Conservation (phyloP, 2,113 vertebrate species). For the Synodontis membranacea region DNA sequence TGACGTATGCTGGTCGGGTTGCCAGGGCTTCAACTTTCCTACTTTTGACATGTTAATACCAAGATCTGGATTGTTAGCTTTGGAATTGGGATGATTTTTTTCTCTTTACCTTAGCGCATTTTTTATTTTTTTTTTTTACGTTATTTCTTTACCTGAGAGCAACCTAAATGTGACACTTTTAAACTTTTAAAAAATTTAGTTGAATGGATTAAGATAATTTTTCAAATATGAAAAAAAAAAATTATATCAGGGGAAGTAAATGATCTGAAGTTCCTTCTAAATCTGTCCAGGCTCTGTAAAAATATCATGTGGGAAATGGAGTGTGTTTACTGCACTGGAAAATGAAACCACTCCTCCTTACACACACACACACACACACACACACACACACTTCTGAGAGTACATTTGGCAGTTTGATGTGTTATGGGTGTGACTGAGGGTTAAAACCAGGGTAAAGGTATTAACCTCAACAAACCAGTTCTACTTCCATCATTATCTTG, state of each 20-base stretch:
- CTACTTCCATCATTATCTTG: not conserved
- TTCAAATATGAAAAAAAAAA: too few species aligned
- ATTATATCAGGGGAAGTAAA: too few species aligned
- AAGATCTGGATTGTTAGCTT: not conserved
- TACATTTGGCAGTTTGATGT: not conserved
- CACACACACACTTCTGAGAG: not conserved
- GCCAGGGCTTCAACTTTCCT: not conserved
- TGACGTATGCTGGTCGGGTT: not conserved
- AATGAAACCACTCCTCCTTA: not conserved
- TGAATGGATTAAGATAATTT: too few species aligned
- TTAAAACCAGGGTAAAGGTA: slow-evolving; percentile 34
- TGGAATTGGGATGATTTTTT: not conserved
- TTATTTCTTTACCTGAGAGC: not conserved
- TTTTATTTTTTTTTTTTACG: not conserved
- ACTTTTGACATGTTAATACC: not conserved
- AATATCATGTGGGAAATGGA: not conserved
- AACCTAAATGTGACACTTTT: not conserved
- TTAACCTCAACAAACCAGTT: slow-evolving; percentile 10
- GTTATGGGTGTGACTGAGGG: slow-evolving; percentile 7
- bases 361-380: slow-evolving; percentile 19
- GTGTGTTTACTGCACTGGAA: not conserved
- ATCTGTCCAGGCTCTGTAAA: not conserved
- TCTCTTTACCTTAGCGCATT: not conserved
- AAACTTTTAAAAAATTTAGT: not conserved
- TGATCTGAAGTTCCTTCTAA: not conserved